phyloP scores from a whole-genome alignment of 2,888 invertebrate species.

The Melanotus villosus region DNA sequence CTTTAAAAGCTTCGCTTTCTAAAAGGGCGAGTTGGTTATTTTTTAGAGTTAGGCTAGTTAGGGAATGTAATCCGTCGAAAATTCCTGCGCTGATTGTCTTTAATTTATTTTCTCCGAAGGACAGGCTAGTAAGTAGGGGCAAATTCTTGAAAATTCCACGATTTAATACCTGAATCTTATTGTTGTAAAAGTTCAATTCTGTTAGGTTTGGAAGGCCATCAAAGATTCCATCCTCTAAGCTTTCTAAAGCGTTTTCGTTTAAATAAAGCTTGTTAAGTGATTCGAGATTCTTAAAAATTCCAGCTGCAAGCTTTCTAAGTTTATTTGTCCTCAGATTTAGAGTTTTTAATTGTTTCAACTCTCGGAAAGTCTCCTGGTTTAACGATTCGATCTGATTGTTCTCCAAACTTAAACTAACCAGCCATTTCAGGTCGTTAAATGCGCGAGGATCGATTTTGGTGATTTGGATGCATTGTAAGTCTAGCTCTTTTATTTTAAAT shows the following conservation, averaged over 20 bases:
- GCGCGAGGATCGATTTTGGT: too few species aligned
- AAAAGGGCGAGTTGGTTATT: too few species aligned
- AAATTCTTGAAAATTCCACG: conserved; percentile 20
- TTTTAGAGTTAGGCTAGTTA: too few species aligned
- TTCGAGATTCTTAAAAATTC: background rate
- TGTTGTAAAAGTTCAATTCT: background rate
- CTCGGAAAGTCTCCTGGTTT: background rate
- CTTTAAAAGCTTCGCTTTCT: too few species aligned
- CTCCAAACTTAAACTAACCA: too few species aligned
- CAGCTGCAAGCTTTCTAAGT: background rate
- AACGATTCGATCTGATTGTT: too few species aligned
- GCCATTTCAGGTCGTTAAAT: background rate
- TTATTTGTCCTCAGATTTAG: background rate
- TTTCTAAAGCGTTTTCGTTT: background rate
- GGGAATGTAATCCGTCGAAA: conserved; percentile 4
- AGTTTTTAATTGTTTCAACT: background rate
- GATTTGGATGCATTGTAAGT: too few species aligned
- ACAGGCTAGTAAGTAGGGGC: background rate
- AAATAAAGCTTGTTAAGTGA: too few species aligned
- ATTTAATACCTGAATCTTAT: background rate
- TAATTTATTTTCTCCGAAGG: background rate
- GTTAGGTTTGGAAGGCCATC: background rate
- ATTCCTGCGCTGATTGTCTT: background rate
- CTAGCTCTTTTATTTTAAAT: too few species aligned
- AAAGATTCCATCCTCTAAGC: background rate